Evolutionary conservation across 2,888 invertebrate genomes (phyloP).

Genomic region (Cosmia trapezina): DNA sequence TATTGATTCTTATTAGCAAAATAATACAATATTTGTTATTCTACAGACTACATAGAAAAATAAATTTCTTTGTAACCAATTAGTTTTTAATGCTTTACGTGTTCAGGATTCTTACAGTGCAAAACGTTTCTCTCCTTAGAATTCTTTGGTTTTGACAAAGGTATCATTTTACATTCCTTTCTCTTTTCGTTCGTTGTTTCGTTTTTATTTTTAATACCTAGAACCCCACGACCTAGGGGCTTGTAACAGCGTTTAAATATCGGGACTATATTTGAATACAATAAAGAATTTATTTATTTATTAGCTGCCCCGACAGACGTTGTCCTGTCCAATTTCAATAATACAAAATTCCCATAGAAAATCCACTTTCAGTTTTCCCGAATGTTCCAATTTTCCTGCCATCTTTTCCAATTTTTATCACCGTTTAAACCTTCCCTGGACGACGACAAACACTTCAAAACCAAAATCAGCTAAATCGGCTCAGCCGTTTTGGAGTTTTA

Average conservation of each 20-base stretch:
- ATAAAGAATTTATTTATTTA: too few relatives aligned
- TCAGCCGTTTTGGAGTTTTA: too few relatives aligned
- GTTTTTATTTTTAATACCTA: background rate
- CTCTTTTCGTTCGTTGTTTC: background rate
- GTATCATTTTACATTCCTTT: background rate
- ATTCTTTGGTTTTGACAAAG: background rate
- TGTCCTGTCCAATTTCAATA: too few relatives aligned
- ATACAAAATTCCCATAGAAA: too few relatives aligned
- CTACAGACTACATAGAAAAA: background rate
- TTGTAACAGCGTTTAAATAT: background rate
- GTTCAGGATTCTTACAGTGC: background rate
- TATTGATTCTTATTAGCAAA: background rate
- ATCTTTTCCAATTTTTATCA: too few relatives aligned
- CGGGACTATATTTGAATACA: background rate
- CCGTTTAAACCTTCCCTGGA: too few relatives aligned
- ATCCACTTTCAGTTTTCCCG: too few relatives aligned
- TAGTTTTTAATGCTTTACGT: slow-evolving; percentile 28
- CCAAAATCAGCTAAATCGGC: too few relatives aligned
- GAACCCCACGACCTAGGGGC: background rate
- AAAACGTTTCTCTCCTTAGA: too few relatives aligned
- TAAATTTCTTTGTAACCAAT: slow-evolving; percentile 17
- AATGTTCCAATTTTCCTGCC: too few relatives aligned
- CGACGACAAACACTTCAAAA: too few relatives aligned
- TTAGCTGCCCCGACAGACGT: too few relatives aligned
- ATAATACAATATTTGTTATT: background rate